These are phyloP conservation scores for Theodoxus fluviatilis DNA, from an alignment of 2,888 invertebrate genomes.

Conservation along the genomic window DNA sequence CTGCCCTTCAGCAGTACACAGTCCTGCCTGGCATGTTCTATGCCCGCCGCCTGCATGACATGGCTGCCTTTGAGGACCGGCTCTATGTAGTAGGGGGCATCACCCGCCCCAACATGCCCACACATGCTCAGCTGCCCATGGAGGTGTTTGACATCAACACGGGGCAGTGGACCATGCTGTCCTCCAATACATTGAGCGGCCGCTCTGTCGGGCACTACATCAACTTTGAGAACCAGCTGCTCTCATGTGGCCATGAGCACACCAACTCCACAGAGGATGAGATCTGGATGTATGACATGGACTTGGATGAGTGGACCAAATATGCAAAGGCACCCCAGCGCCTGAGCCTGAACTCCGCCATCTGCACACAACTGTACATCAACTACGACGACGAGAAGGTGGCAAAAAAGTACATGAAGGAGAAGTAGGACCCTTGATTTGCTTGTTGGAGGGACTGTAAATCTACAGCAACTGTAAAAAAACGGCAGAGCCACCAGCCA, in stretches of 20 bases:
- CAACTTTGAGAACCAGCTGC: slow-evolving; percentile 51
- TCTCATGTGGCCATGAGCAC: slow-evolving; percentile 63
- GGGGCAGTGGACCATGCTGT: slow-evolving; percentile 62
- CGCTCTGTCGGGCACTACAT: slow-evolving; percentile 63
- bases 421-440: too few species aligned
- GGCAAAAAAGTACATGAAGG: slow-evolving; percentile 50
- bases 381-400: slow-evolving; percentile 62
- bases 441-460: too few species aligned
- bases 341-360: slow-evolving; percentile 57
- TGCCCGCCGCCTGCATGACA: slow-evolving; percentile 61
- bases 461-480: too few species aligned
- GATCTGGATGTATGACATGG: slow-evolving; percentile 59
- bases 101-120: slow-evolving; percentile 55
- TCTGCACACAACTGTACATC: slow-evolving; percentile 52
- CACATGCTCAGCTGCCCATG: slow-evolving; percentile 62
- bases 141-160: slow-evolving; percentile 55
- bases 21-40: slow-evolving; percentile 58
- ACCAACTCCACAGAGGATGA: slow-evolving; percentile 63
- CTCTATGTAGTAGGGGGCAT: slow-evolving; percentile 62
- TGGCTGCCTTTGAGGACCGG: slow-evolving; percentile 50
- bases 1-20: slow-evolving; percentile 51
- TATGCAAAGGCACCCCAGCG: slow-evolving; percentile 59
- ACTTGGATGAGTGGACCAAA: slow-evolving; percentile 55
- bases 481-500: too few species aligned
- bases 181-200: slow-evolving; percentile 61